phyloP scores from a whole-genome alignment of 2,888 invertebrate species.

The Gibbula magus region DNA sequence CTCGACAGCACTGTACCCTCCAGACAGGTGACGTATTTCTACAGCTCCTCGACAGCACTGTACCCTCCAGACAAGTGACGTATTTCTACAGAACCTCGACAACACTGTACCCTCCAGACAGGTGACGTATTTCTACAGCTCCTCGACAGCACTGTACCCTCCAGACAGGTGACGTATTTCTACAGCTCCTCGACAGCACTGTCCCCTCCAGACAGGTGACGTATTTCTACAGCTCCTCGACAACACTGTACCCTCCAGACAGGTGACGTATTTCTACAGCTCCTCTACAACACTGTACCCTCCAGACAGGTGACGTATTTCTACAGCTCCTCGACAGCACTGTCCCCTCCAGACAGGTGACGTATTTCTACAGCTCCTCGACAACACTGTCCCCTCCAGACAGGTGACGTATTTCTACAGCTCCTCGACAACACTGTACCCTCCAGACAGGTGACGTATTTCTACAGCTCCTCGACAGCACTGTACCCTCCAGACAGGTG shows the following conservation, averaged over 20 bases:
- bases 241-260: slow-evolving; percentile 32
- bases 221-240: slow-evolving; percentile 27
- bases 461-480: slow-evolving; percentile 32
- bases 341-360: slow-evolving; percentile 36
- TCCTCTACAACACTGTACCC: slow-evolving; percentile 34
- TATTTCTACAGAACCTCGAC: slow-evolving; percentile 25
- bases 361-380: slow-evolving; percentile 24
- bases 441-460: slow-evolving; percentile 35
- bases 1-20: slow-evolving; percentile 35
- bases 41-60: slow-evolving; percentile 33
- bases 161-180: slow-evolving; percentile 33
- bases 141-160: slow-evolving; percentile 33
- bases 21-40: slow-evolving; percentile 31
- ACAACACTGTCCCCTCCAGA: slow-evolving; percentile 32
- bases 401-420: slow-evolving; percentile 28
- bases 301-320: slow-evolving; percentile 34
- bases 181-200: slow-evolving; percentile 33
- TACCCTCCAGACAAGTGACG: slow-evolving; percentile 37
- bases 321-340: slow-evolving; percentile 33
- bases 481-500: slow-evolving; percentile 37
- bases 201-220: slow-evolving; percentile 37
- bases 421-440: slow-evolving; percentile 35
- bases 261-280: slow-evolving; percentile 28
- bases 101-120: slow-evolving; percentile 34
- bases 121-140: slow-evolving; percentile 29